A percentile compares a stretch with the other conserved stretches of the same genome.
Evolutionary conservation across 2,113 vertebrate species (phyloP).

Genomic region (Phrynosoma platyrhinos): DNA sequence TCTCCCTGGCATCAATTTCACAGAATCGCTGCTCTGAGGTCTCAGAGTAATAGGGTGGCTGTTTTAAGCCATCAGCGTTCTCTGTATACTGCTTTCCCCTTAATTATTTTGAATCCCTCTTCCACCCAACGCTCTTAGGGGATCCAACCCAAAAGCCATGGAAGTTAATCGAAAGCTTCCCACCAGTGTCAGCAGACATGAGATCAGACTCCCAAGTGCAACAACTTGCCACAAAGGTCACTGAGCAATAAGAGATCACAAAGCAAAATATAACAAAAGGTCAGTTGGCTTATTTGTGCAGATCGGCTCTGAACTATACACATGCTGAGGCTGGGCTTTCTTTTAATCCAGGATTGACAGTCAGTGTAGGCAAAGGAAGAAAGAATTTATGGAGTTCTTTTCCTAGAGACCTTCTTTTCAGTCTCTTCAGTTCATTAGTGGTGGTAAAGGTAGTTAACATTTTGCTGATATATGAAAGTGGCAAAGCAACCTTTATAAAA

Average conservation of each 20-base stretch:
- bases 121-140: not conserved
- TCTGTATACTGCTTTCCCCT: not conserved
- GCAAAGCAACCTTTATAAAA: slow-evolving; percentile 15
- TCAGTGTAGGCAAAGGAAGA: not conserved
- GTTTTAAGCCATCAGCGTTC: not conserved
- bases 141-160: not conserved
- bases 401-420: slow-evolving; percentile 5
- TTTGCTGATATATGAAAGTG: not conserved
- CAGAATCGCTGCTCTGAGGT: not conserved
- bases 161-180: slow-evolving; percentile 35
- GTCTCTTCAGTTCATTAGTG: slow-evolving; percentile 14
- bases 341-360: slow-evolving; percentile 8
- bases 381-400: not conserved
- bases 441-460: slow-evolving; percentile 28
- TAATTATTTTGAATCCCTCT: not conserved
- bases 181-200: not conserved
- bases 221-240: slow-evolving; percentile 53
- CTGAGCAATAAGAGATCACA: slow-evolving; percentile 34
- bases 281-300: slow-evolving; percentile 49
- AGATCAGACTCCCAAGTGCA: slow-evolving; percentile 1
- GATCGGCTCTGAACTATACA: not conserved
- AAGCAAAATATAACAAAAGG: not conserved
- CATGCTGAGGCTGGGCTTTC: slow-evolving; percentile 11
- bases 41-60: not conserved
- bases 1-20: not conserved